These are phyloP conservation scores for Dusona sp. DNA, from an alignment of 2,888 invertebrate genomes.

Conservation along the genomic window DNA sequence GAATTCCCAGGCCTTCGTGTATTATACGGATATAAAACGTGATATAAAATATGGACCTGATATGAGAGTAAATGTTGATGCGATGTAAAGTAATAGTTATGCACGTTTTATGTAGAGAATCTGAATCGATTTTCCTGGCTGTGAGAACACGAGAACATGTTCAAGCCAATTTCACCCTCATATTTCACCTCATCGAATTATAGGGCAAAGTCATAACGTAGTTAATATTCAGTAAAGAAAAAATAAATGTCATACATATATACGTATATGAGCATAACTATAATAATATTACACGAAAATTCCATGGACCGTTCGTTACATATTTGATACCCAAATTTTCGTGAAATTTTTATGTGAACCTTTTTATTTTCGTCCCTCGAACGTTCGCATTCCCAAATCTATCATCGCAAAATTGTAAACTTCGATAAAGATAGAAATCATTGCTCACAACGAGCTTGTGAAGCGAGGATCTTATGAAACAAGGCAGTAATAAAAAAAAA, in stretches of 20 bases:
- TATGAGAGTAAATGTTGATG: slow-evolving; percentile 53
- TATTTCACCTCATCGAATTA: slow-evolving; percentile 40
- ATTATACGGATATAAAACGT: slow-evolving; percentile 40
- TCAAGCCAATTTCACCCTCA: slow-evolving; percentile 36
- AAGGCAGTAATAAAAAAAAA: slow-evolving; percentile 11
- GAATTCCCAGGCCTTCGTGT: slow-evolving; percentile 31
- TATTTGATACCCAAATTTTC: slow-evolving; percentile 35
- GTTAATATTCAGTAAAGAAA: slow-evolving; percentile 25
- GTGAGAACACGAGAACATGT: slow-evolving; percentile 1
- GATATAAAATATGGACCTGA: slow-evolving; percentile 43
- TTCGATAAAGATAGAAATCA: slow-evolving; percentile 28
- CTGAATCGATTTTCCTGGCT: slow-evolving; percentile 36
- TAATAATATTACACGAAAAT: slow-evolving; percentile 21
- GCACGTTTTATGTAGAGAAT: slow-evolving; percentile 16
- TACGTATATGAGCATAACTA: not conserved
- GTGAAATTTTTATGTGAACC: slow-evolving; percentile 10
- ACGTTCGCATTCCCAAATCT: not conserved
- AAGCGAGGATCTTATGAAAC: slow-evolving; percentile 29
- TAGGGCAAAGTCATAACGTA: not conserved
- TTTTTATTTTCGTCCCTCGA: slow-evolving; percentile 9
- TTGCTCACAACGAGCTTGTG: slow-evolving; percentile 37
- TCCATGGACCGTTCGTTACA: not conserved
- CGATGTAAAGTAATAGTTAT: slow-evolving; percentile 53
- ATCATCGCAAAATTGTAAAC: slow-evolving; percentile 40
- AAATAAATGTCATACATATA: not conserved